Evolutionary conservation across 2,888 invertebrate genomes (phyloP), one percentile per base, ranked within the genome.

Genomic region (Hirtodrosophila histrioides): DNA sequence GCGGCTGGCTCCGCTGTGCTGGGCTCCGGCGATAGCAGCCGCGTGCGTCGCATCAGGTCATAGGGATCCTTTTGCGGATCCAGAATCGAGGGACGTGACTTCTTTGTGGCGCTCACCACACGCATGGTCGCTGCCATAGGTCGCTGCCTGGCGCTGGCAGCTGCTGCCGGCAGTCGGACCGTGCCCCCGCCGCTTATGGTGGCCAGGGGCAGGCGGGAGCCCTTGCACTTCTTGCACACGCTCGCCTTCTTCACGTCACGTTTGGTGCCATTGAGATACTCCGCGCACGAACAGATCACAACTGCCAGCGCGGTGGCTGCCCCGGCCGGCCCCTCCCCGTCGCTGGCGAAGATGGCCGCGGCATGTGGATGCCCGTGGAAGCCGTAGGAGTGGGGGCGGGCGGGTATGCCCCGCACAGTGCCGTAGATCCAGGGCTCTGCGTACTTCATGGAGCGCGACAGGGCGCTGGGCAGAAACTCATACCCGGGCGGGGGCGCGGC

Each of bases 371-470:
- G 73, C 0, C 66, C 82, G 45, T 84, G 81, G 9, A 31, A 31
- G 11, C 68, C 75, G 17, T 75, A 87, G 80, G 93, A 93, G 71
- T 85, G 88, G 69, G 88, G 89, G 73, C 93, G 92, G 72, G 92
- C 93, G 45, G 89, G 92, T 74, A 92, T 91, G 17, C 93, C 92
- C 83, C 95, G 93, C 1, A 96, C 94, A 36, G 95, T 96, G 81
- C 96, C 96, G 89, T 97, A 96, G 11, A 96, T 93, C 96, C 96
- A 97, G 56, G 96, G 95, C 89, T 97, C 96, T 36, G 95, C 95
- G 92, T 95, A 96, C 90, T 95, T 95, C 96, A 96, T 96, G 88
- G 96, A 96, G 90, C 95, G 95, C 62, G 95, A 95, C 53, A 96
- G 91, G n/a, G 95, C 94, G 73, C 86, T 88, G 55, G 94, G 94